phyloP scores from a whole-genome alignment of 1,140 invertebrate species.

The Pissodes strobi region DNA sequence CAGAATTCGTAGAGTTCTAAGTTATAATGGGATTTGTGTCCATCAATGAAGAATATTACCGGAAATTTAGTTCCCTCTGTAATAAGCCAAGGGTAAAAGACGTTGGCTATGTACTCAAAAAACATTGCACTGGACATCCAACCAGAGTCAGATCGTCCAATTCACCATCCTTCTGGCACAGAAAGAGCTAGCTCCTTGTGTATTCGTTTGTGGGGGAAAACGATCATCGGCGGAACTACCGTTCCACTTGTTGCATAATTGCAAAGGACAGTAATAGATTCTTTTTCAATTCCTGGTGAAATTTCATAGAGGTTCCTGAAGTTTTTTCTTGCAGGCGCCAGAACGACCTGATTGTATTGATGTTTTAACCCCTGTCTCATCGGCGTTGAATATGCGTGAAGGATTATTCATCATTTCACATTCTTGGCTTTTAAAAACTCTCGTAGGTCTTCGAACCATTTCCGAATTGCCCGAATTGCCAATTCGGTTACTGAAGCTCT shows the following conservation, averaged over 20 bases:
- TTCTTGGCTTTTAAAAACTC: no score
- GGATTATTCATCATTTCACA: slow-evolving; percentile 45
- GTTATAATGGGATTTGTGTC: slow-evolving; percentile 54
- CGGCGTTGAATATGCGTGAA: slow-evolving; percentile 50
- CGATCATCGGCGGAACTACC: slow-evolving; percentile 46
- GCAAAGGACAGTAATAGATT: slow-evolving; percentile 53
- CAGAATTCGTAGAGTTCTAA: slow-evolving; percentile 52
- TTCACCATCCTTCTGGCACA: slow-evolving; percentile 49
- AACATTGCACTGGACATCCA: slow-evolving; percentile 55
- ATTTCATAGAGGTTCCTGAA: slow-evolving; percentile 44
- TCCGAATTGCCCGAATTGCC: background rate
- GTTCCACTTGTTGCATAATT: slow-evolving; percentile 52
- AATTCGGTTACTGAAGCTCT: slow-evolving; percentile 24
- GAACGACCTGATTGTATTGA: slow-evolving; percentile 44
- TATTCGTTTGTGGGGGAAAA: slow-evolving; percentile 41
- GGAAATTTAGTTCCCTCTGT: slow-evolving; percentile 47
- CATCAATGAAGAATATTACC: slow-evolving; percentile 54
- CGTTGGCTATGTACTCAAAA: slow-evolving; percentile 54
- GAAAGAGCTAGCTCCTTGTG: slow-evolving; percentile 40
- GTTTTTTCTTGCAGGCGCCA: slow-evolving; percentile 40
- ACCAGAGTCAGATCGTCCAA: slow-evolving; percentile 51
- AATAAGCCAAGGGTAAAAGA: slow-evolving; percentile 49
- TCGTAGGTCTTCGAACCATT: slow-evolving; percentile 13
- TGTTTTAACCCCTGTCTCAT: slow-evolving; percentile 53
- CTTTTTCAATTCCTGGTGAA: slow-evolving; percentile 40